Conservation (phyloP, 2,797 vertebrate species). For the Muscicapa comitata region DNA sequence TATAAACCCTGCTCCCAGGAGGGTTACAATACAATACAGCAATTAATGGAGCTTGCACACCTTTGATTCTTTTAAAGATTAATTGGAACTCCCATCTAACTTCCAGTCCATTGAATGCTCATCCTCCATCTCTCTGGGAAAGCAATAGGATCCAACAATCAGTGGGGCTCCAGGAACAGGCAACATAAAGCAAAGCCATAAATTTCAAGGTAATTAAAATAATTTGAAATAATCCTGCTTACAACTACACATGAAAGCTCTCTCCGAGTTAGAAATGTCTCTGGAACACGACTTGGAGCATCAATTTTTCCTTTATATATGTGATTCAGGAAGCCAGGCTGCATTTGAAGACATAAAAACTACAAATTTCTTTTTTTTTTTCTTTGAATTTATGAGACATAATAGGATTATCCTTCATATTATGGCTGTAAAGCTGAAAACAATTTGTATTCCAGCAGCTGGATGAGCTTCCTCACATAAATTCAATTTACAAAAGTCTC, state of each 20-base stretch:
- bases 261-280: neutral
- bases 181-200: neutral
- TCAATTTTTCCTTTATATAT: neutral
- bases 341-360: neutral
- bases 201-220: neutral
- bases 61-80: neutral
- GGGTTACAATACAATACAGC: neutral
- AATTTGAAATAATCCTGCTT: neutral
- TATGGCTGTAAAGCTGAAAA: neutral
- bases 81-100: neutral
- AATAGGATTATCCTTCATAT: neutral
- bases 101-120: neutral
- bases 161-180: neutral
- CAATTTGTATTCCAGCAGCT: neutral
- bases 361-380: neutral
- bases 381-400: neutral
- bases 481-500: neutral
- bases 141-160: neutral
- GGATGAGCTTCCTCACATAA: neutral
- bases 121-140: neutral
- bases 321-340: neutral
- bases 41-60: neutral
- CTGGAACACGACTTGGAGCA: neutral
- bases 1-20: neutral
- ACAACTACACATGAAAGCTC: neutral